Base-by-base conservation (phyloP, 2,888 invertebrate genomes). In the Phyllotreta cruciferae region DNA sequence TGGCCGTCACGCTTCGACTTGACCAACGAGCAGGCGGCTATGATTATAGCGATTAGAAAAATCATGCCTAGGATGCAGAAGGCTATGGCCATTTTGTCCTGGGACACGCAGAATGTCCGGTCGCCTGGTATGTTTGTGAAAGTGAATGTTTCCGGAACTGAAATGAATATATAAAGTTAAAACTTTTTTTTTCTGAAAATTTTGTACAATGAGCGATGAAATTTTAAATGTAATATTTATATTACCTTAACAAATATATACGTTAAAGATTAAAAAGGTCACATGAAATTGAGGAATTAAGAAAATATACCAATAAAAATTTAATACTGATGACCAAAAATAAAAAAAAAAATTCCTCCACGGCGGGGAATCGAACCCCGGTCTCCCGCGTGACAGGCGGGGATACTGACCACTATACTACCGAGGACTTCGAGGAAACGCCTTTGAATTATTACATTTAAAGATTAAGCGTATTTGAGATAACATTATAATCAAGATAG, bases 51-150 rank as follows among this genome's bases (percentile, higher is more conserved):
- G 60, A 87, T 83, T 0, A 92, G 80, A 78, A 92, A 90, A 67
- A 92, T 87, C 5, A 90, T 79, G 4, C 91, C 90, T 71, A 91
- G 79, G 0, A 90, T 82, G 74, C 90, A 90, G 75, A 92, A 91
- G 0, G 90, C 87, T 54, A 91, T 82, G 8, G 91, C 90, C 85
- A 92, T 86, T 82, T 89, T 90, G 6, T 90, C 89, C 10, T 90
- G 88, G 7, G 91, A 91, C 67, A 92, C 83, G 75, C 92, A 92
- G 52, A 91, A 85, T 3, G 86, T 86, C 70, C 85, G 84, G 74
- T 88, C 87, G 61, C 86, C 86, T 2, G 87, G 86, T 36, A 80
- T 74, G 63, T 77, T 73, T 9, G 76, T 72, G 60, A 79, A 80
- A 8, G 78, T 73, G 45, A 73, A 74, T 3, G 68, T 68, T 41